Evolutionary conservation across 53 echinoderm and acorn worm genomes (phyloP), one percentile per base, ranked within the genome.

Genomic region (Apostichopus leukothele): DNA sequence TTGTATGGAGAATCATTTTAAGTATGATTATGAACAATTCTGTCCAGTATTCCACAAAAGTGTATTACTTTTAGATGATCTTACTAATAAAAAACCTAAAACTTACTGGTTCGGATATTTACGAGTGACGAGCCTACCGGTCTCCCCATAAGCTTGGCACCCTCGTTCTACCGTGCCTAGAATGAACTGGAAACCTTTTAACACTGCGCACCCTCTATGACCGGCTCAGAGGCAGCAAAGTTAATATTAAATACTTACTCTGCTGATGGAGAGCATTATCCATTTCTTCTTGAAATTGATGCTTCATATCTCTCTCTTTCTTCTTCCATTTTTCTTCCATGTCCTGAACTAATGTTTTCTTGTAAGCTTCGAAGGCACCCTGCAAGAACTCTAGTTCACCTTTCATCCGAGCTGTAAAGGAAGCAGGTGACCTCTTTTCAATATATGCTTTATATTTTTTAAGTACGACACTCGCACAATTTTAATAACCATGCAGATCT

Each of bases 281-380:
- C 90, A 96, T 90, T 23, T 99, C 99, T 66, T 99, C 99, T 54
- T 96, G 99, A 84, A 99, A 96, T 51, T 92, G 87, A 1, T 93
- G 79, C 80, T 94, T 99, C 96, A 99, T 93, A 51, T 99, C 96
- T 14, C 89, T 90, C 63, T 99, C 99, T 78, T 94, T 95, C 92
- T 99, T 99, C 76, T 90, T 93, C 99, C 99, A 99, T 89, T 99
- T 99, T 88, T 99, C 99, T 76, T 96, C 96, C 99, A 99, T 99
- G 76, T 99, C 99, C 83, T 99, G 99, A 4, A 94, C 96, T 89
- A 99, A 67, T 50, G 95, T 99, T 50, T 94, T 90, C 87, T 99
- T 99, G 87, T 99, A 99, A 6, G 99, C 99, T 79, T 99, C 99
- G 93, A 99, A 99, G 20, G 99, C 99, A 11, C 99, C 99, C 83